Percentiles rank a stretch among this genome's conserved stretches.
These are phyloP conservation scores for Cataglyphis hispanica DNA, from an alignment of 1,140 invertebrate genomes.

Conservation along the genomic window DNA sequence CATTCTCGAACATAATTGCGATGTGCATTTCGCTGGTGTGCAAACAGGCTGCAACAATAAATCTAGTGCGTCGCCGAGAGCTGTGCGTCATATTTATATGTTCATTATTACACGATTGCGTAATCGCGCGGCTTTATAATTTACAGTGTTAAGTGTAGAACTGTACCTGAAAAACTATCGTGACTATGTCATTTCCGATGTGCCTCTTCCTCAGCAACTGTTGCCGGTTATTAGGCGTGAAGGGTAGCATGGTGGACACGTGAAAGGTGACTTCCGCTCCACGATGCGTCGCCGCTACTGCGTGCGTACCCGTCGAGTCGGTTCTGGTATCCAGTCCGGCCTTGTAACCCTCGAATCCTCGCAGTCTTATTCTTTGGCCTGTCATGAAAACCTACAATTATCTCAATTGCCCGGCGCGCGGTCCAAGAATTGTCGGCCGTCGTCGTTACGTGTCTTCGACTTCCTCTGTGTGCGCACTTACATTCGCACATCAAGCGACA, in stretches of 20 bases:
- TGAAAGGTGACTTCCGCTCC: conserved; percentile 97
- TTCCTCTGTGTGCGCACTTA: background rate
- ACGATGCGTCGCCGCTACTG: conserved; percentile 94
- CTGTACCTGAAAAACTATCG: conserved; percentile 94
- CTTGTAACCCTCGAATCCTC: conserved; percentile 96
- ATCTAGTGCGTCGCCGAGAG: background rate
- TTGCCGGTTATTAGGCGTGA: conserved; percentile 96
- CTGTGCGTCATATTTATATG: background rate
- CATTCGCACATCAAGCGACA: background rate
- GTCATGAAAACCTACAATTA: conserved; percentile 45
- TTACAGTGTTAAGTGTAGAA: background rate
- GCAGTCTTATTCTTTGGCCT: conserved; percentile 93
- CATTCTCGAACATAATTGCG: background rate
- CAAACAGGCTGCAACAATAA: conserved; percentile 23
- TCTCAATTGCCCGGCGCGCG: conserved; percentile 35
- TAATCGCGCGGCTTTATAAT: conserved; percentile 21
- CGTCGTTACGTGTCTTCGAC: background rate
- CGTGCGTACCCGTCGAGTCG: conserved; percentile 95
- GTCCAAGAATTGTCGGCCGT: background rate
- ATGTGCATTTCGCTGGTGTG: background rate
- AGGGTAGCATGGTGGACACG: conserved; percentile 97
- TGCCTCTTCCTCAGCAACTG: conserved; percentile 96
- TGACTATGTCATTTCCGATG: conserved; percentile 98
- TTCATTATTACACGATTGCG: conserved; percentile 30
- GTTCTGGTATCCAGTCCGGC: conserved; percentile 96